A percentile compares a stretch with the other conserved stretches of the same genome.
These are phyloP conservation scores for Proisotoma minuta DNA, from an alignment of 2,888 invertebrate species.

Conservation along the genomic window DNA sequence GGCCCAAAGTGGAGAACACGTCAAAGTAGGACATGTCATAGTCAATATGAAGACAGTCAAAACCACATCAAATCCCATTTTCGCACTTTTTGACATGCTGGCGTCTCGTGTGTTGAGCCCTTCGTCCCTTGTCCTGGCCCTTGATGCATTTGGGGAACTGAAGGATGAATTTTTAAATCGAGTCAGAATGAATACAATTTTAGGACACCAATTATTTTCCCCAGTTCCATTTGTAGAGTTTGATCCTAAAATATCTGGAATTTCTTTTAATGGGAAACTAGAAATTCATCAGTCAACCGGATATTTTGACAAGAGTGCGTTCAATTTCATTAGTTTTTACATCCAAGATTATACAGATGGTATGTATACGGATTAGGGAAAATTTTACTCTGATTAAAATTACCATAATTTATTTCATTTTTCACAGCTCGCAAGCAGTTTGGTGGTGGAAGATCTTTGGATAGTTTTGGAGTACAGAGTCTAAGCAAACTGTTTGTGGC, in stretches of 20 bases:
- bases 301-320: slow-evolving; percentile 71
- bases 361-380: slow-evolving; percentile 50
- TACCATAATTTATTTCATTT: background rate
- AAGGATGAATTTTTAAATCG: slow-evolving; percentile 75
- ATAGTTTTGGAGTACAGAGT: background rate
- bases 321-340: slow-evolving; percentile 73
- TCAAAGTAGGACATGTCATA: slow-evolving; percentile 30
- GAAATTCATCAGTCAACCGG: slow-evolving; percentile 72
- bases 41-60: slow-evolving; percentile 12
- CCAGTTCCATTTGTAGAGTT: slow-evolving; percentile 88
- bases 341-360: slow-evolving; percentile 71
- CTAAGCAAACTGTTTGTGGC: background rate
- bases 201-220: slow-evolving; percentile 79
- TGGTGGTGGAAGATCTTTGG: background rate
- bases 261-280: slow-evolving; percentile 50
- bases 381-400: background rate
- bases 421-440: slow-evolving; percentile 21
- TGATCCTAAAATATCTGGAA: slow-evolving; percentile 59
- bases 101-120: slow-evolving; percentile 54
- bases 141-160: slow-evolving; percentile 66
- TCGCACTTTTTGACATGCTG: slow-evolving; percentile 21
- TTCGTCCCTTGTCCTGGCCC: slow-evolving; percentile 68
- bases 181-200: slow-evolving; percentile 92
- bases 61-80: slow-evolving; percentile 7
- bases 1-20: slow-evolving; percentile 31